Evolutionary conservation across 1,140 invertebrate species (phyloP), one percentile per base, ranked within the genome.

Genomic region (Zaprionus gabonicus): DNA sequence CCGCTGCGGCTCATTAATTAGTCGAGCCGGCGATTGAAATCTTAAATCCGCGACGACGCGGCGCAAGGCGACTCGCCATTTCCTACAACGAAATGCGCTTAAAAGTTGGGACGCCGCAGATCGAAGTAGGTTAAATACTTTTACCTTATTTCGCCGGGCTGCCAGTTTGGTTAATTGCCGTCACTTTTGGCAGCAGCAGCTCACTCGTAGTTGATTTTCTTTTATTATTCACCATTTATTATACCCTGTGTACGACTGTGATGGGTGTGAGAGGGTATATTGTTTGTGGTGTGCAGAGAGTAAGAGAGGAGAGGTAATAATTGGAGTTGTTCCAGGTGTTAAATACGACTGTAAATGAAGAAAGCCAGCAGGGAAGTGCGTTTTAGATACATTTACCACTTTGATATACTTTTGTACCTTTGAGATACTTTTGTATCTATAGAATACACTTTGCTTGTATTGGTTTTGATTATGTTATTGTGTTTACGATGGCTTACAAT

Each of bases 51-150:
- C 46, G 46, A 49, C 44, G 46, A 49, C 44, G 46, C 46, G 46
- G 4, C 17, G 38, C 4, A 34, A 55, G 60, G 57, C 57, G 23
- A 13, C 55, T 51, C n/a, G 59, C 41, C 41, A 73, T 66, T 90
- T 88, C 84, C 84, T 90, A 81, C 78, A 84, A 72, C 34, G 84
- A 90, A 84, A 78, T 75, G 66, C 71, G 69, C 67, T 82, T 82
- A 77, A 74, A 57, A 57, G 53, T 69, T 41, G 25, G 57, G 55
- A 44, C 38, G 51, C 64, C 27, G 60, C 62, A 49, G 60, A 20
- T 66, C 58, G 59, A 87, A 88, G 84, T 88, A 84, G 84, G 84
- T 88, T 88, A 88, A 88, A 88, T 84, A 81, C 84, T 88, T 88
- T 88, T 88, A 88, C 84, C 84, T 88, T 90, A 88, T 90, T 88